Evolutionary conservation across 2,888 invertebrate genomes (phyloP), one percentile per base, ranked within the genome.

Genomic region (Morpho helenor): DNA sequence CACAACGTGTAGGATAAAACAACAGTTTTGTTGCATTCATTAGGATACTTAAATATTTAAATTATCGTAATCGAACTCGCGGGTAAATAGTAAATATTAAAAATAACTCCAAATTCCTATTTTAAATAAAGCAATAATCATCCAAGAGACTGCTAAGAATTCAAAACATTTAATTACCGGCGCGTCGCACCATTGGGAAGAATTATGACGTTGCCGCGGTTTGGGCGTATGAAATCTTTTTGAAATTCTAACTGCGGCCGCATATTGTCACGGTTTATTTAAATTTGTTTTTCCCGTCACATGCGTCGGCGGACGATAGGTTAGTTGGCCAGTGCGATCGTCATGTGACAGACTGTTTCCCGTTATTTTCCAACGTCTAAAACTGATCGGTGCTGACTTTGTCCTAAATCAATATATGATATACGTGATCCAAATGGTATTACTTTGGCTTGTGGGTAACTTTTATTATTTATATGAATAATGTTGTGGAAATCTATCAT

Each of bases 191-290:
- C 71, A 76, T 79, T 79, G 72, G 73, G 72, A 79, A 79, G 74
- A 80, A 75, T 81, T 75, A 79, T 76, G 75, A 69, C 73, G 69
- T 75, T 71, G 66, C 72, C 59, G 59, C 59, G 61, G 70, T 69
- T 69, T 66, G 63, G 61, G 62, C 64, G 70, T 69, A 74, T 69
- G 71, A 73, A 69, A 69, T 73, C 71, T 75, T 77, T 79, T 78
- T 75, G 73, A 78, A 79, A 79, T 72, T 67, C 57, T 74, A 79
- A 73, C 70, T 72, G 46, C 45, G 63, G 68, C 55, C 69, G 75
- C 74, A 76, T 77, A 81, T 84, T 82, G 77, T 84, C 79, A 80
- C 79, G 74, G 77, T 76, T 79, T 81, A 81, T 87, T 84, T 80
- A 79, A 82, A 82, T 77, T 75, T 80, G 76, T 77, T 80, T 80